These are phyloP conservation scores for Phoxinus dragarum DNA, from an alignment of 2,797 vertebrate species.

Conservation along the genomic window DNA sequence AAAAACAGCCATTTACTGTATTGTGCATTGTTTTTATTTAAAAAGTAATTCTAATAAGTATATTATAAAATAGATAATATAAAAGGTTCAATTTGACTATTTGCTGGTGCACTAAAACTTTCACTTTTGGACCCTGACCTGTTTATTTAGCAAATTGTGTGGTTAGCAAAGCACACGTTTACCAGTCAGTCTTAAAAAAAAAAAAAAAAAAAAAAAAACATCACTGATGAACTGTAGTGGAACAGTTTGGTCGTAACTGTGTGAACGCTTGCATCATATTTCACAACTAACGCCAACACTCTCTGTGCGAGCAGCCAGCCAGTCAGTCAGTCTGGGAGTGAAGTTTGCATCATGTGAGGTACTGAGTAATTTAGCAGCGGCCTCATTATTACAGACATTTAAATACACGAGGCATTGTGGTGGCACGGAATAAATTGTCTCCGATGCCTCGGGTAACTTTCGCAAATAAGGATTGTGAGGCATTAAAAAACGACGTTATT, in stretches of 20 bases:
- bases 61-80: background rate
- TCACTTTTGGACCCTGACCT: background rate
- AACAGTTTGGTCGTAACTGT: constrained; percentile 46
- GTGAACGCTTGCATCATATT: constrained; percentile 52
- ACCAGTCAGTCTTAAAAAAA: constrained; percentile 12
- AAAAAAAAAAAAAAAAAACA: constrained; percentile 7
- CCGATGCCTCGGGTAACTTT: constrained; percentile 54
- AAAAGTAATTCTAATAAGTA: background rate
- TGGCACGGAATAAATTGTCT: constrained; percentile 51
- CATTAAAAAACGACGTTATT: constrained; percentile 54
- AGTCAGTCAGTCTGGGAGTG: constrained; percentile 6
- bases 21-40: background rate
- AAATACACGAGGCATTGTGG: constrained; percentile 54
- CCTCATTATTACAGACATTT: constrained; percentile 61
- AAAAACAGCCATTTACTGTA: too few species aligned
- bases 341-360: constrained; percentile 45
- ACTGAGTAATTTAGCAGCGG: constrained; percentile 52
- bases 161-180: constrained; percentile 1
- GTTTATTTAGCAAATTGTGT: background rate
- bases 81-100: background rate
- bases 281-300: constrained; percentile 39
- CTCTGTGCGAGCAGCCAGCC: constrained; percentile 20
- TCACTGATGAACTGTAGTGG: constrained; percentile 17
- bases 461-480: constrained; percentile 60
- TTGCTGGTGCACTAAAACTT: background rate